Evolutionary conservation across 2,797 vertebrate genomes (phyloP), one percentile per base, ranked within the genome.

Genomic region (Pseudochirops corinnae): DNA sequence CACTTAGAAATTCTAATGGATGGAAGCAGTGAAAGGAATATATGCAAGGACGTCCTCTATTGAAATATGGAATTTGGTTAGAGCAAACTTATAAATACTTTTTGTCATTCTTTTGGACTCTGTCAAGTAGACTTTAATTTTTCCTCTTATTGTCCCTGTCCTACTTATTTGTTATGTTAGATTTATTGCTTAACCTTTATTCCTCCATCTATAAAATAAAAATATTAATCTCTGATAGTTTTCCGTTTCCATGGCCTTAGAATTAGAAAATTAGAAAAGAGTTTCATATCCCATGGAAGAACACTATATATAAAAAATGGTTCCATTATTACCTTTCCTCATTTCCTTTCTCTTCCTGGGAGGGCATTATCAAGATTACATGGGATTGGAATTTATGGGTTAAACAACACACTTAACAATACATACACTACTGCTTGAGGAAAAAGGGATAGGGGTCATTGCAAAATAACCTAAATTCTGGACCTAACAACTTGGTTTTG

Each of bases 271-370:
- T 95, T 62, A 91, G 62, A 58, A 91, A 62, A 91, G 90, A 11
- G 3, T 57, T 93, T 90, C 28, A 62, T 46, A 52, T 92, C 46
- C 39, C 95, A 95, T 90, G 91, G 92, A 92, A 29, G 91, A 91
- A 91, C 92, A 90, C 39, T 82, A 21, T 56, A 91, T 67, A 0
- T 95, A 95, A 91, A 93, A 60, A 6, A 90, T 96, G 91, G 46
- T 95, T 93, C 95, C 93, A 93, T 92, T 82, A 82, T 82, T 93
- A 95, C 96, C 96, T 96, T 92, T 92, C 57, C 94, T 97, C 93
- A 96, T 98, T 97, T 98, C 96, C 96, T 97, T 95, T 94, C 94
- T 97, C 97, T 95, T 94, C 92, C 96, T 98, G 97, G 97, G 97
- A 98, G 97, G 95, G 98, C 96, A 94, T 93, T 98, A 97, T 92